Evolutionary conservation across 2,888 invertebrate genomes (phyloP), one percentile per base, ranked within the genome.

Genomic region (Melinopterus prodromus): DNA sequence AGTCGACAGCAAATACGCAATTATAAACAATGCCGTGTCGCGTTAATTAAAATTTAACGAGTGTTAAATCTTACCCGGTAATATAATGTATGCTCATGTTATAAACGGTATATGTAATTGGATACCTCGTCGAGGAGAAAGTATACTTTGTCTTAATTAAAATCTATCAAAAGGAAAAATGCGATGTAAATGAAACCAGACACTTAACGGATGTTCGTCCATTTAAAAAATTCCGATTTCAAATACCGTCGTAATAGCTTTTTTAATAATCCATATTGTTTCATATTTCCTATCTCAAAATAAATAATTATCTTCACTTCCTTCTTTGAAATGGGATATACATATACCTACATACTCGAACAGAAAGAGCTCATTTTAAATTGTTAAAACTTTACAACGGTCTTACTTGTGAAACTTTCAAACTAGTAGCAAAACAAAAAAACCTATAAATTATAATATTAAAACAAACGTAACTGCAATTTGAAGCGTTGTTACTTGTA

Each of bases 91-190:
- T 9, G 53, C 1, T 53, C 53, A 53, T 53, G 53, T 53, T 53
- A 37, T 76, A 76, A 76, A 76, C 76, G 76, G 37, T 76, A 36
- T 76, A 76, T 76, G 76, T 76, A 76, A 76, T 76, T 76, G 76
- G 76, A 76, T 76, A 76, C 16, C 37, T 76, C 38, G 53, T 53
- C 9, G 76, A 37, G 38, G 76, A 76, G 76, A 76, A 76, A 76
- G 76, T 76, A 16, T 15, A 38, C 76, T 76, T 76, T 76, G 76
- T 76, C 37, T 76, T 76, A 76, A 76, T 76, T 76, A 76, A 76
- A 76, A 76, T 76, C 76, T 76, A 76, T 76, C 76, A 37, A 36
- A 37, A 76, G 37, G 16, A 36, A 53, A 53, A 53, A 53, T 9
- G 26, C 3, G 16, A 76, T 1, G 12, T 76, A 76, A 37, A 76